phyloP scores from a whole-genome alignment of 2,888 invertebrate species.

The Imbricaverruca yamaguchii region DNA sequence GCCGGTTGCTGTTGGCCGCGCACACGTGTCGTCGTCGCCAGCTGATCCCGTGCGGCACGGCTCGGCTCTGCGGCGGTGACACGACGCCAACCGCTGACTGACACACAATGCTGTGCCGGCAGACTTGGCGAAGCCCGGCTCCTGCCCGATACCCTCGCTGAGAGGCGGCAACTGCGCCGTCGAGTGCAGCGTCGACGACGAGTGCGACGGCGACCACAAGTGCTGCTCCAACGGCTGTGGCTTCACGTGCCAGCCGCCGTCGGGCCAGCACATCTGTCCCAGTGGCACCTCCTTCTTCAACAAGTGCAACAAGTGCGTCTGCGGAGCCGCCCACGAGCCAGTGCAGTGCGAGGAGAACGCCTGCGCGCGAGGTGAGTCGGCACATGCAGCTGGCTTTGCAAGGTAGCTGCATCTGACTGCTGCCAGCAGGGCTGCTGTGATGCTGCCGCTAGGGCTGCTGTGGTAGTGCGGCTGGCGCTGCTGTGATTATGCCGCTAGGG shows the following conservation, averaged over 20 bases:
- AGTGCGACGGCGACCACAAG: slow-evolving; percentile 60
- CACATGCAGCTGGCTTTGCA: too few species aligned
- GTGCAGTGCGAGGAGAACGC: not conserved
- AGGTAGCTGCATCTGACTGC: too few species aligned
- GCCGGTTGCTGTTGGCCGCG: too few species aligned
- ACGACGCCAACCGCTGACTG: not conserved
- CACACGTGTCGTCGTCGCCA: too few species aligned
- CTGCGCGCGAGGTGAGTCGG: not conserved
- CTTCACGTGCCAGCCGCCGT: slow-evolving; percentile 64
- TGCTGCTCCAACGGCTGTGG: slow-evolving; percentile 84
- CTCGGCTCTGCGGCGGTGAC: not conserved
- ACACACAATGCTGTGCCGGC: not conserved
- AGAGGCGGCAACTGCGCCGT: slow-evolving; percentile 54
- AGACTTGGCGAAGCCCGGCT: slow-evolving; percentile 46
- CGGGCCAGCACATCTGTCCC: slow-evolving; percentile 1
- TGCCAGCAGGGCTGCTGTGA: too few species aligned
- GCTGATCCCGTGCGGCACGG: not conserved
- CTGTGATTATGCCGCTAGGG: too few species aligned
- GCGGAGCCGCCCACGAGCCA: not conserved
- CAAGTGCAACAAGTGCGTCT: slow-evolving; percentile 13
- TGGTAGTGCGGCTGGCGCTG: too few species aligned
- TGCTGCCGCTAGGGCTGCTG: too few species aligned
- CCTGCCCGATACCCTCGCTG: slow-evolving; percentile 61
- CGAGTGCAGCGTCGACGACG: slow-evolving; percentile 66
- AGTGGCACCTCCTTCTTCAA: not conserved